Percentiles rank a stretch among this genome's conserved stretches.
These are phyloP conservation scores for Sminthurides bifidus DNA, from an alignment of 1,140 invertebrate species.

Conservation along the genomic window DNA sequence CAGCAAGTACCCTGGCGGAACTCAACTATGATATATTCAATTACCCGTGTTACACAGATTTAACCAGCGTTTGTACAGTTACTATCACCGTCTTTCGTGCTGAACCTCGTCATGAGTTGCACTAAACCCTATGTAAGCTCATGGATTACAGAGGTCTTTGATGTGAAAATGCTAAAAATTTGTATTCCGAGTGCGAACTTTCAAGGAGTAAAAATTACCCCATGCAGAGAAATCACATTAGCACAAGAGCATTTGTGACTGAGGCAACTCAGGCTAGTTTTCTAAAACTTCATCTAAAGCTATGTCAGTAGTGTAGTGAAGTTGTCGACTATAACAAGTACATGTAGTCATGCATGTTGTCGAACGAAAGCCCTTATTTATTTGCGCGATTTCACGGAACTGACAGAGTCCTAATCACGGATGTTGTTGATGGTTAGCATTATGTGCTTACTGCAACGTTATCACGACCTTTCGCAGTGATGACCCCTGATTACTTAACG, in stretches of 20 bases:
- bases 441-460: too few relatives aligned
- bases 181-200: background rate
- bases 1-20: background rate
- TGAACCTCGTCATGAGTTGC: background rate
- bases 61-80: background rate
- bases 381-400: background rate
- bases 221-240: conserved; percentile 1
- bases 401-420: background rate
- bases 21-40: background rate
- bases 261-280: too few relatives aligned
- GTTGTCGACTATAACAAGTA: too few relatives aligned
- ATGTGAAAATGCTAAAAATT: background rate
- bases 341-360: too few relatives aligned
- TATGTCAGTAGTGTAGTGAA: too few relatives aligned
- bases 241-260: background rate
- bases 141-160: background rate
- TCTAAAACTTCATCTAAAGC: too few relatives aligned
- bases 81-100: background rate
- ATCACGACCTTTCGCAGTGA: too few relatives aligned
- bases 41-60: background rate
- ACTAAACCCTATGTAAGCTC: too few relatives aligned
- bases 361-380: too few relatives aligned
- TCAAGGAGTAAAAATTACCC: background rate
- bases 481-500: too few relatives aligned
- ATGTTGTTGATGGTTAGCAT: background rate